Percentiles rank a stretch among this genome's conserved stretches.
Evolutionary conservation across 2,113 vertebrate genomes (phyloP).

Genomic region (Ictalurus punctatus): DNA sequence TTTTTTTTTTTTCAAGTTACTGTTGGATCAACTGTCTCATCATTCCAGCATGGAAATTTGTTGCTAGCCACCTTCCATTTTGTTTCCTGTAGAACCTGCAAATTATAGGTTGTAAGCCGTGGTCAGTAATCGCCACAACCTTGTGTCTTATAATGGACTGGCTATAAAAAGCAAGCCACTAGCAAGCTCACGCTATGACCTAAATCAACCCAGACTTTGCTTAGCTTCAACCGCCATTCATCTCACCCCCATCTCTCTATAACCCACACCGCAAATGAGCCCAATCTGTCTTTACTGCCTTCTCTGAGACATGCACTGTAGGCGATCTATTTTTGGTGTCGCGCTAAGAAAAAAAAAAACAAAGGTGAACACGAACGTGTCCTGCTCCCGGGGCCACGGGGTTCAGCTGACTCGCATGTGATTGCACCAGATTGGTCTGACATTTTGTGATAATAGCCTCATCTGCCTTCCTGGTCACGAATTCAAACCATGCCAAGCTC

Average conservation of each 20-base stretch:
- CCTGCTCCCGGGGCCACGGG: neutral
- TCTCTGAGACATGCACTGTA: conserved; percentile 15
- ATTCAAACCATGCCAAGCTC: conserved; percentile 8
- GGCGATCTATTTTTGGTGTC: neutral
- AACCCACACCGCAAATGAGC: neutral
- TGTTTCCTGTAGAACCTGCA: neutral
- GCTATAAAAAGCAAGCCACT: conserved; percentile 15
- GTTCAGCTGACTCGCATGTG: conserved; percentile 33
- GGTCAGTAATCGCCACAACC: neutral
- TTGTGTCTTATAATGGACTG: neutral
- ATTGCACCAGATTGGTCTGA: conserved; percentile 17
- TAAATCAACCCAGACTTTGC: neutral
- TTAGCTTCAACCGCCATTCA: conserved; percentile 17
- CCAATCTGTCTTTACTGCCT: neutral
- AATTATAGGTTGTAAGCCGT: conserved; percentile 16
- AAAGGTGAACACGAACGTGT: neutral
- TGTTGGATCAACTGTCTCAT: neutral
- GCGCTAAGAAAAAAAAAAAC: neutral
- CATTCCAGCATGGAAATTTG: neutral
- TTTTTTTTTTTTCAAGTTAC: neutral
- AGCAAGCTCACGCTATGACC: conserved; percentile 1
- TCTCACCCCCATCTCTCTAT: neutral
- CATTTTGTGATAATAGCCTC: conserved; percentile 30
- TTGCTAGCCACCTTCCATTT: neutral
- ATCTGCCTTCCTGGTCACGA: conserved; percentile 3